Base-by-base conservation (phyloP, 2,797 vertebrate genomes). In the Semotilus atromaculatus region DNA sequence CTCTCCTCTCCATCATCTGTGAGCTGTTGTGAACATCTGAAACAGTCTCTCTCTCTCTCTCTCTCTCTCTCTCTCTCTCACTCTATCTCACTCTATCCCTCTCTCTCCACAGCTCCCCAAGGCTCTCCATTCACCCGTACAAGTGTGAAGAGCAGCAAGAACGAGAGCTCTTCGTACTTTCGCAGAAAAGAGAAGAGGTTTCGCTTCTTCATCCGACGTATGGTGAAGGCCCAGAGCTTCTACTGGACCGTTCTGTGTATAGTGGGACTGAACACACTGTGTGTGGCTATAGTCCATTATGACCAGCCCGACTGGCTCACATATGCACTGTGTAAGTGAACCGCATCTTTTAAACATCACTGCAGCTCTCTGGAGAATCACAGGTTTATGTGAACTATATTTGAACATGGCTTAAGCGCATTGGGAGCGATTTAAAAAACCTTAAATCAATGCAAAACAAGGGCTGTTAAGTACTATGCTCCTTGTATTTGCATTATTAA, bases 161-260 rank as follows among this genome's bases (percentile, higher is more conserved):
- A 96, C 0, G 97, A 98, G 86, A 97, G 93, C 93, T 97, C 96
- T 0, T 97, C 97, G 0, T 99, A 98, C 92, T 96, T 99, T 87
- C 95, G 94, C 81, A 95, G 98, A 88, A 99, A 99, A 89, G 97
- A 97, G 93, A 99, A 98, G 90, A 95, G 97, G 94, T 94, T 98
- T 62, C 97, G 98, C 4, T 99, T 99, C 93, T 98, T 97, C 91
- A 97, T 98, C 83, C 96, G 98, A 1, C 97, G 95, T 81, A 96
- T 99, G 96, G 98, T 99, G 91, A 99, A 99, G 90, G 97, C 97
- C 0, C 98, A 99, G 94, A 96, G 96, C 92, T 99, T 99, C 95
- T 99, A 99, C 93, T 99, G 98, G 98, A 95, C 93, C 0, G 98
- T 99, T 60, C 91, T 99, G 88, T 99, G 97, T 2, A 95, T 99